Percentiles rank a stretch among this genome's conserved stretches.
These are phyloP conservation scores for Bicyclus anynana DNA, from an alignment of 1,140 invertebrate genomes.

Conservation along the genomic window DNA sequence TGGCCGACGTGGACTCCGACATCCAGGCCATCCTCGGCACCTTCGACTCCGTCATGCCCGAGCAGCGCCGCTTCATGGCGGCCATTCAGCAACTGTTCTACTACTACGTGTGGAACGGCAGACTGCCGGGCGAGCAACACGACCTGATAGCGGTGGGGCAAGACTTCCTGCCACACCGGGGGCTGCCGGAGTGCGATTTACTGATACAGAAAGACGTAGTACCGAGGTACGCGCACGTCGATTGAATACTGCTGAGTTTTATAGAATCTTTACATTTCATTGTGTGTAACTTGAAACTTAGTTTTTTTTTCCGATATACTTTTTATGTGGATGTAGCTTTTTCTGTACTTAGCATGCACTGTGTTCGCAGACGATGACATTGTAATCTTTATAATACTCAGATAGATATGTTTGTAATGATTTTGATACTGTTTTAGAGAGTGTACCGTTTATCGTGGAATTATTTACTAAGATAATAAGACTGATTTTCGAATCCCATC, in stretches of 20 bases:
- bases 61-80: slow-evolving; percentile 84
- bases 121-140: slow-evolving; percentile 75
- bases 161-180: slow-evolving; percentile 79
- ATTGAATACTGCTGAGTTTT: slow-evolving; percentile 38
- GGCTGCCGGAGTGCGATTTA: slow-evolving; percentile 84
- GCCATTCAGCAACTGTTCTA: slow-evolving; percentile 91
- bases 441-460: neutral
- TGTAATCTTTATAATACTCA: neutral
- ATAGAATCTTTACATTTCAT: slow-evolving; percentile 13
- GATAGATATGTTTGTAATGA: neutral
- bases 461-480: slow-evolving; percentile 19
- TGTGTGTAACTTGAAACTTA: slow-evolving; percentile 24
- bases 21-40: slow-evolving; percentile 88
- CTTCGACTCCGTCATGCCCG: slow-evolving; percentile 83
- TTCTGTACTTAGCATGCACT: neutral
- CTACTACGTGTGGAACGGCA: slow-evolving; percentile 86
- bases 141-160: slow-evolving; percentile 82
- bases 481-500: slow-evolving; percentile 33
- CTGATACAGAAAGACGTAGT: slow-evolving; percentile 87
- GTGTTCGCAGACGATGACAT: neutral
- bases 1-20: slow-evolving; percentile 52
- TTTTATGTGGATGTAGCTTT: slow-evolving; percentile 4
- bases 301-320: neutral
- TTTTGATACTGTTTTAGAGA: neutral
- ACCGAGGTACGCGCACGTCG: slow-evolving; percentile 80